phyloP scores from a whole-genome alignment of 2,888 invertebrate genomes.

The Athetis lepigone region DNA sequence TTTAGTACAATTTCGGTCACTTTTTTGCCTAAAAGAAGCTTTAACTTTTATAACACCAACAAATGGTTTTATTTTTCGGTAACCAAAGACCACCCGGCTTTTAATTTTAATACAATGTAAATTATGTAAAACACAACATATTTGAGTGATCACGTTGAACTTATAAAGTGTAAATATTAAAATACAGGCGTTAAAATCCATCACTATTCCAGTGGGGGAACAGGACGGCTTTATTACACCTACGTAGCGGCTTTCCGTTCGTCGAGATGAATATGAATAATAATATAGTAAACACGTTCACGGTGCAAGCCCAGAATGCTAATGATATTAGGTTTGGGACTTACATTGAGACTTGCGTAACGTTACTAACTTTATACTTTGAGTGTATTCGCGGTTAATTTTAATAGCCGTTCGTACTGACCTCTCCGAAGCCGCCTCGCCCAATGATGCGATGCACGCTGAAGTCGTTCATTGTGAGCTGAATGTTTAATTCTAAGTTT shows the following conservation, averaged over 20 bases:
- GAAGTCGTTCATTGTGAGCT: conserved; percentile 99
- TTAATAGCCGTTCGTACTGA: conserved; percentile 75
- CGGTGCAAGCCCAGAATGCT: conserved; percentile 64
- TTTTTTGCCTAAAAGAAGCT: not conserved
- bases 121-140: conserved; percentile 32
- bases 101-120: conserved; percentile 19
- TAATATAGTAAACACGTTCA: conserved; percentile 67
- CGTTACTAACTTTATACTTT: conserved; percentile 58
- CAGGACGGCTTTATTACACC: conserved; percentile 69
- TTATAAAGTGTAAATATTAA: conserved; percentile 48
- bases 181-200: conserved; percentile 60
- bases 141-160: conserved; percentile 43
- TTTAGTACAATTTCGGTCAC: not conserved
- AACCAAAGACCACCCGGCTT: conserved; percentile 7
- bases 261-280: conserved; percentile 73
- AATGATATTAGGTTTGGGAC: conserved; percentile 64
- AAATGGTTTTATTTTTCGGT: not conserved
- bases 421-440: conserved; percentile 99
- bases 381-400: conserved; percentile 44
- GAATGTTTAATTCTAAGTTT: conserved; percentile 99
- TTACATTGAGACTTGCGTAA: conserved; percentile 56
- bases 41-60: not conserved
- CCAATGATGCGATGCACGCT: conserved; percentile 99
- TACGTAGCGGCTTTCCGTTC: conserved; percentile 69
- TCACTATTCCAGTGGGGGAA: conserved; percentile 68